Evolutionary conservation across 2,888 invertebrate genomes (phyloP), one percentile per base, ranked within the genome.

Genomic region (Yponomeuta evonymella): DNA sequence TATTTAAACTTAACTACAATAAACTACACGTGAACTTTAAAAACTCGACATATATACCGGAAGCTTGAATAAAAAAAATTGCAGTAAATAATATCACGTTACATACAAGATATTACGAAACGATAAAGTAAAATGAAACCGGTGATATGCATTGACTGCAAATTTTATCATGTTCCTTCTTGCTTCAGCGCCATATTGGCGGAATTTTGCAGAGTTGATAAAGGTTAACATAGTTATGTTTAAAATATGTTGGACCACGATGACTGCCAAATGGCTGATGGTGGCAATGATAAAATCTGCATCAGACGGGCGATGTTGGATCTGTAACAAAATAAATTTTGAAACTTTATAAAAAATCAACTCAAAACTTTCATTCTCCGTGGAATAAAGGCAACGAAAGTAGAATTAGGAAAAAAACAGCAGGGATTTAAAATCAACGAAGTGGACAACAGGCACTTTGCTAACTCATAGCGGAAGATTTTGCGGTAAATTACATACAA

Each of bases 31-130:
- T 58, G 51, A 15, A 58, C 51, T 5, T 58, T 58, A 29, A 6
- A 48, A 67, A 29, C 67, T 58, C 51, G 51, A 58, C 15, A 15
- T 12, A 58, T 67, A 43, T 36, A 67, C 33, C 33, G 33, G 33
- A 65, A 65, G 29, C 29, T 29, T 65, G 30, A 33, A 65, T 78
- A 76, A 77, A 82, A 78, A 79, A 84, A 86, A 83, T 76, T 80
- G 81, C 85, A 87, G 84, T 83, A 81, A 83, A 75, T 81, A 81
- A 79, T 81, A 89, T 87, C 90, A 87, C 81, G 83, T 62, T 78
- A 63, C 70, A 48, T 43, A 63, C 72, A 74, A 76, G 72, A 73
- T 75, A 77, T 58, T 71, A 72, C 70, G 62, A 72, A 70, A 64
- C 64, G 11, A 63, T 43, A 43, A 71, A 66, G 72, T 58, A 58